phyloP scores from a whole-genome alignment of 2,113 vertebrate species.

The Turnix velox region DNA sequence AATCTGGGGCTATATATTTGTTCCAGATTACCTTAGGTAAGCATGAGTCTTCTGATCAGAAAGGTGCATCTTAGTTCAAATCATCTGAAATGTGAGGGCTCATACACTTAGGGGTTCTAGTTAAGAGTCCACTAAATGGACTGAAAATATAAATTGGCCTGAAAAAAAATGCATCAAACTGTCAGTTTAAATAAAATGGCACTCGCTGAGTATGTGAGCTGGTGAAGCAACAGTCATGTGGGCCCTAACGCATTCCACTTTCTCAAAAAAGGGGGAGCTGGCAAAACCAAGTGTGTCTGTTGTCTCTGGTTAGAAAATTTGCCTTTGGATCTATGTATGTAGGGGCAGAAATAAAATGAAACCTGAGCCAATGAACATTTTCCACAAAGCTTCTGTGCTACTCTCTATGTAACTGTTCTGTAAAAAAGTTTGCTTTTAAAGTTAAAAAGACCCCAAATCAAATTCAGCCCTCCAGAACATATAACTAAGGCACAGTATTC shows the following conservation, averaged over 20 bases:
- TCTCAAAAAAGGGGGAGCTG: background rate
- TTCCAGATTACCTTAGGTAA: background rate
- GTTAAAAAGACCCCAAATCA: background rate
- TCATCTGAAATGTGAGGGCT: background rate
- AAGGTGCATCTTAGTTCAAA: background rate
- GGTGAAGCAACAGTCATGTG: background rate
- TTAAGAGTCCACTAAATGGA: background rate
- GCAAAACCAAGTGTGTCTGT: background rate
- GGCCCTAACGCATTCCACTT: background rate
- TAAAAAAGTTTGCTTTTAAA: background rate
- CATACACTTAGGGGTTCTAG: background rate
- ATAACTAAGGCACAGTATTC: background rate
- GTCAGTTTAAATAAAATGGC: background rate
- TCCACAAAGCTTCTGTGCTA: background rate
- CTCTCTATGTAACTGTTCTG: background rate
- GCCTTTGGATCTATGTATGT: background rate
- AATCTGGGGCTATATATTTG: background rate
- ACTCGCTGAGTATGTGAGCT: background rate
- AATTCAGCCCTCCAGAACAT: background rate
- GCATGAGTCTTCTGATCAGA: background rate
- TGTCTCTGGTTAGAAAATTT: background rate
- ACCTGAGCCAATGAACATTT: background rate
- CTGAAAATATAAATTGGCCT: background rate
- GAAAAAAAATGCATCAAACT: background rate
- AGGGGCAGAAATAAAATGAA: background rate